Evolutionary conservation across 2,888 invertebrate genomes (phyloP).

Genomic region (Kuschelorhynchus macadamiae): DNA sequence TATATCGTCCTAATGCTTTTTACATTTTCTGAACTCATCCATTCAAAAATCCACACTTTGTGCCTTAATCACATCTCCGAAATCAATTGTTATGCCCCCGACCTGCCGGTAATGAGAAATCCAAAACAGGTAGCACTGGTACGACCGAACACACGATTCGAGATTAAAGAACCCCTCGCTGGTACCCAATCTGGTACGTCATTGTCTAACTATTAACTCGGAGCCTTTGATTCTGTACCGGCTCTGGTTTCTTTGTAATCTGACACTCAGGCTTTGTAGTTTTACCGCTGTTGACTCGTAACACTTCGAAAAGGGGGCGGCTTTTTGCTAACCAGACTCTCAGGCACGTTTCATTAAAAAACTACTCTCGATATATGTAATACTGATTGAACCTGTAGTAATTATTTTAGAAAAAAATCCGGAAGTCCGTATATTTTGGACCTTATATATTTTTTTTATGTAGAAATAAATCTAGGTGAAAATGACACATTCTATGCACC

Average conservation of each 20-base stretch:
- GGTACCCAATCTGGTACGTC: slow-evolving; percentile 61
- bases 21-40: background rate
- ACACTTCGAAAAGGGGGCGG: no score
- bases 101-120: slow-evolving; percentile 16
- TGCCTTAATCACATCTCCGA: slow-evolving; percentile 12
- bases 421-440: no score
- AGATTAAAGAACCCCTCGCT: slow-evolving; percentile 47
- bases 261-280: slow-evolving; percentile 37
- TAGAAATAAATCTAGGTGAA: no score
- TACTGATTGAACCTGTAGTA: no score
- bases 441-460: no score
- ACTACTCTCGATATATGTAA: no score
- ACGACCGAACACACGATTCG: slow-evolving; percentile 10
- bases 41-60: background rate
- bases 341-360: no score
- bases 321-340: no score
- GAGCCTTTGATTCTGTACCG: slow-evolving; percentile 49
- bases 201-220: slow-evolving; percentile 61
- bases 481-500: no score
- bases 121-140: slow-evolving; percentile 46
- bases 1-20: no score
- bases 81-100: slow-evolving; percentile 15
- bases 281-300: slow-evolving; percentile 8
- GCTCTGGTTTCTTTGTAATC: slow-evolving; percentile 38
- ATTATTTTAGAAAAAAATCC: no score